A percentile compares a stretch with the other conserved stretches of the same genome.
Conservation (phyloP, 1,140 invertebrate species). For the Drosophila grimshawi region DNA sequence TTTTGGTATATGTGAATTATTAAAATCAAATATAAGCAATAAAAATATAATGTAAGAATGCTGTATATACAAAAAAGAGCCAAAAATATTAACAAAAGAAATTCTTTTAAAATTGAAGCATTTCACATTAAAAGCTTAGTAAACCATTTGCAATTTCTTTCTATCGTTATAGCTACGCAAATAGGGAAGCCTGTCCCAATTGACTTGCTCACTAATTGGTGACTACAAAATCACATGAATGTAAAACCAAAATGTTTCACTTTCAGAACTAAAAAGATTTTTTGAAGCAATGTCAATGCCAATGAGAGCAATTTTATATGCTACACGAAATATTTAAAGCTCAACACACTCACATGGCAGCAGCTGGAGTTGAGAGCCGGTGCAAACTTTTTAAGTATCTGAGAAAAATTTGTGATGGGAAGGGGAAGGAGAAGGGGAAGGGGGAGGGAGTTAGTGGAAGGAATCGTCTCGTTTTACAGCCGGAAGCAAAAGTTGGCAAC, state of each 20-base stretch:
- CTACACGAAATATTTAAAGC: not conserved
- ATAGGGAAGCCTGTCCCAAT: not conserved
- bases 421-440: not conserved
- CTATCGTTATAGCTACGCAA: not conserved
- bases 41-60: too few species aligned
- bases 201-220: not conserved
- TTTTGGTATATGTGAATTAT: too few species aligned
- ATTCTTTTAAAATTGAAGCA: too few species aligned
- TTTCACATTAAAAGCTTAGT: not conserved
- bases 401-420: not conserved
- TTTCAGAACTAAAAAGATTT: not conserved
- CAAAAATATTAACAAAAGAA: too few species aligned
- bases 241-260: not conserved
- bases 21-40: too few species aligned
- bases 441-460: too few species aligned
- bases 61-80: too few species aligned
- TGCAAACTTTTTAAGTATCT: conserved; percentile 38
- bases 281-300: not conserved
- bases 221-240: not conserved
- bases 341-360: too few species aligned
- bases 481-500: conserved; percentile 44
- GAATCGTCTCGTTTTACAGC: conserved; percentile 8
- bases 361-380: too few species aligned
- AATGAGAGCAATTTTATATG: not conserved
- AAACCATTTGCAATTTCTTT: not conserved